phyloP scores from a whole-genome alignment of 2,113 vertebrate species.

The Zosterops lateralis region DNA sequence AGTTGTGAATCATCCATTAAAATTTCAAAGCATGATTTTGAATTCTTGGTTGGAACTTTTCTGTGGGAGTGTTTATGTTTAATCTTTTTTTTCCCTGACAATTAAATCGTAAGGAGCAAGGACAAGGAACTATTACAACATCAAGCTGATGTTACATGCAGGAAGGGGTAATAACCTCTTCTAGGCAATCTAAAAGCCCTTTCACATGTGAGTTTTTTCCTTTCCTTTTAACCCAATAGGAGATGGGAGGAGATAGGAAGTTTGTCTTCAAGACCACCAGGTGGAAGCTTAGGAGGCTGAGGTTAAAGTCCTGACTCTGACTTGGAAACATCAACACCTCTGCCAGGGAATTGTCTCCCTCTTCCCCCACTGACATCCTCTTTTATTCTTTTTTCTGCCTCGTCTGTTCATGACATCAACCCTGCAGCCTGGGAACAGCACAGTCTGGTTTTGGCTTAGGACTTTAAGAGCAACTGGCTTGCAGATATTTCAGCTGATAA shows the following conservation, averaged over 20 bases:
- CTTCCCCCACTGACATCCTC: not conserved
- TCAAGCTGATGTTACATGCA: not conserved
- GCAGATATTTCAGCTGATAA: not conserved
- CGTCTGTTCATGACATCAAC: not conserved
- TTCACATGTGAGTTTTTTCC: not conserved
- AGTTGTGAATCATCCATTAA: not conserved
- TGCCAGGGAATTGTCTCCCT: not conserved
- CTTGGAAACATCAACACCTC: not conserved
- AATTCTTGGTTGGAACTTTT: not conserved
- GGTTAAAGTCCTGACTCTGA: not conserved
- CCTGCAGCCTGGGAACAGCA: not conserved
- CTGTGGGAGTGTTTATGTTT: not conserved
- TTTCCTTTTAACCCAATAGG: not conserved
- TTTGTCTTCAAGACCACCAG: not conserved
- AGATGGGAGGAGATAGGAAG: not conserved
- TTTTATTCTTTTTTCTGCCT: not conserved
- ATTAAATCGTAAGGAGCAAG: not conserved
- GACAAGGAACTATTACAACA: not conserved
- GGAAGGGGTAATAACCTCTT: not conserved
- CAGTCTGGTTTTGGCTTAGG: not conserved
- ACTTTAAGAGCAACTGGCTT: not conserved
- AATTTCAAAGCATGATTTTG: not conserved
- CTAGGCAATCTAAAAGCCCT: not conserved
- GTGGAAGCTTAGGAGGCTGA: not conserved
- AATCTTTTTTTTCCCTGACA: not conserved